phyloP scores from a whole-genome alignment of 2,113 vertebrate species.

The Neopipo cinnamomea region DNA sequence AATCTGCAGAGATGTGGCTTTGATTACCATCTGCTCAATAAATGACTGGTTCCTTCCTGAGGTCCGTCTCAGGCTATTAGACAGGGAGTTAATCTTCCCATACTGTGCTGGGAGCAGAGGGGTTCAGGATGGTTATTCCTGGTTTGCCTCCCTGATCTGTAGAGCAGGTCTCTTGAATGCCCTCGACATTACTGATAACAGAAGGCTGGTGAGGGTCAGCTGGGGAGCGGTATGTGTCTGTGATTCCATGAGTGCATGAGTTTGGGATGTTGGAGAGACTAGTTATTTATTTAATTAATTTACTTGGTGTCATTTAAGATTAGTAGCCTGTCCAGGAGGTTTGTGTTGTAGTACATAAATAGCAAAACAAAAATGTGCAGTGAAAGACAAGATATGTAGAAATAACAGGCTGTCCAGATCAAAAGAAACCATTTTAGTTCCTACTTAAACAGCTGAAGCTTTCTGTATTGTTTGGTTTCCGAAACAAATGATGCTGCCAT shows the following conservation, averaged over 20 bases:
- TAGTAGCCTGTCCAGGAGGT: not conserved
- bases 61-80: not conserved
- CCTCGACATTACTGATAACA: not conserved
- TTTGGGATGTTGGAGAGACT: not conserved
- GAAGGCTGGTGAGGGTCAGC: not conserved
- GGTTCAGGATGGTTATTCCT: not conserved
- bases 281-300: not conserved
- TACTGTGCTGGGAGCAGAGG: not conserved
- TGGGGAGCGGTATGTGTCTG: accelerated
- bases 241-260: not conserved
- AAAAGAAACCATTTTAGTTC: not conserved
- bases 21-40: not conserved
- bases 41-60: not conserved
- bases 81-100: not conserved
- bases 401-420: not conserved
- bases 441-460: not conserved
- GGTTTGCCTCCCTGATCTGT: not conserved
- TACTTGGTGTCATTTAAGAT: not conserved
- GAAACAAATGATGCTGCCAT: not conserved
- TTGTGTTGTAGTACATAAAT: not conserved
- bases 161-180: not conserved
- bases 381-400: not conserved
- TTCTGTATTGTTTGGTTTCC: not conserved
- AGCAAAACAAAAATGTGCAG: not conserved
- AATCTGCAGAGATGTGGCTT: not conserved